Evolutionary conservation across 2,113 vertebrate species (phyloP).

Genomic region (Serinus canaria): DNA sequence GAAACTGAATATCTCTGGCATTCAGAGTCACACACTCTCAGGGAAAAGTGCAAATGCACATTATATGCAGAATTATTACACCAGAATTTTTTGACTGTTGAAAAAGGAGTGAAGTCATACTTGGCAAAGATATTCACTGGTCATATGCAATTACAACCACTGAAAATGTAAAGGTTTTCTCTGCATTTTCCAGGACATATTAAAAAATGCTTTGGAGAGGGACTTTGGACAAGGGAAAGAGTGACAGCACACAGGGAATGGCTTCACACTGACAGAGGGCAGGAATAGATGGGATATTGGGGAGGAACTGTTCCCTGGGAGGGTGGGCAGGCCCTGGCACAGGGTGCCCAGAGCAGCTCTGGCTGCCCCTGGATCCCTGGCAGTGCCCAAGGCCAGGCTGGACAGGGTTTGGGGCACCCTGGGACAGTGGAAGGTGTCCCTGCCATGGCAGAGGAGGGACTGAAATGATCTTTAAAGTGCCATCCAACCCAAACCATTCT

Average conservation of each 20-base stretch:
- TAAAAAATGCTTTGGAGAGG: background rate
- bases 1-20: background rate
- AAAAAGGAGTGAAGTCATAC: background rate
- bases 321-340: accelerated
- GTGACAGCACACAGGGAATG: background rate
- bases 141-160: background rate
- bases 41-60: background rate
- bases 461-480: background rate
- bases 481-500: background rate
- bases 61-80: background rate
- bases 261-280: background rate
- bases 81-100: background rate
- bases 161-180: background rate
- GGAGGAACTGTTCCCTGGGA: accelerated
- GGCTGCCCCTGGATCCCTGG: background rate
- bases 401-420: accelerated
- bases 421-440: background rate
- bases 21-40: background rate
- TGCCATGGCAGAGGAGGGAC: accelerated
- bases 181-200: background rate
- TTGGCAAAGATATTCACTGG: background rate
- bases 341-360: background rate
- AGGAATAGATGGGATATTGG: accelerated
- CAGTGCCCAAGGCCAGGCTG: accelerated
- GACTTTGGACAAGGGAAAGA: background rate